A percentile compares a stretch with the other conserved stretches of the same genome.
phyloP scores from a whole-genome alignment of 2,113 vertebrate genomes.

The Thalassoma bifasciatum region DNA sequence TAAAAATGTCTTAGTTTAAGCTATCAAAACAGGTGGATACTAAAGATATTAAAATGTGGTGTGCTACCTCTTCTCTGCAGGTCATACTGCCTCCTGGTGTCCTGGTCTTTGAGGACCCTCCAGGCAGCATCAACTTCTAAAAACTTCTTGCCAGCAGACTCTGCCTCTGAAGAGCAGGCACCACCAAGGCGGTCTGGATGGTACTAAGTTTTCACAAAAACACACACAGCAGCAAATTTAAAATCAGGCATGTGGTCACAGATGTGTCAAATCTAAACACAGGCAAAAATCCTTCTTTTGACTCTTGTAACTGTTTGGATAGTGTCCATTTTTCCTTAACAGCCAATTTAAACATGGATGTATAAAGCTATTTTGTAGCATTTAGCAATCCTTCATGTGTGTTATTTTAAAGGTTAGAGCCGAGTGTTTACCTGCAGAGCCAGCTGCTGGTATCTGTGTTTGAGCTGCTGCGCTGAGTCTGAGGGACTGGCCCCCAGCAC shows the following conservation, averaged over 20 bases:
- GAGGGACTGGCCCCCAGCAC: conserved; percentile 67
- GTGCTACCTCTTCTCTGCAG: conserved; percentile 66
- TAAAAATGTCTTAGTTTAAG: too few species aligned
- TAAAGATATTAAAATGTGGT: not conserved
- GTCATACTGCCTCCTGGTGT: conserved; percentile 68
- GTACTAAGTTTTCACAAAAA: conserved; percentile 39
- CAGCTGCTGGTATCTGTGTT: conserved; percentile 69
- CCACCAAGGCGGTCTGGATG: conserved; percentile 72
- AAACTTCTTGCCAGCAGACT: conserved; percentile 55
- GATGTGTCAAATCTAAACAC: too few species aligned
- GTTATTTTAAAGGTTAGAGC: not conserved
- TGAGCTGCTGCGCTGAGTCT: conserved; percentile 65
- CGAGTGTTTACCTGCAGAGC: conserved; percentile 57
- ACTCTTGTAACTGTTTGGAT: not conserved
- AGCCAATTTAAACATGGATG: too few species aligned
- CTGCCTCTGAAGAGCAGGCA: conserved; percentile 20
- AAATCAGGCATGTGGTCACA: too few species aligned
- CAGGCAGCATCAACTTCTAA: conserved; percentile 73
- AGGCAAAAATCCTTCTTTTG: too few species aligned
- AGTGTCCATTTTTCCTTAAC: not conserved
- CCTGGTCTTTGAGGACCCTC: conserved; percentile 62
- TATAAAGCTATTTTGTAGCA: not conserved
- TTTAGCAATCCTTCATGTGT: too few species aligned
- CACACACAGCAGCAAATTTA: not conserved
- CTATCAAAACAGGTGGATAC: too few species aligned